These are phyloP conservation scores for Polietes domitor DNA, from an alignment of 2,888 invertebrate genomes.

Conservation along the genomic window DNA sequence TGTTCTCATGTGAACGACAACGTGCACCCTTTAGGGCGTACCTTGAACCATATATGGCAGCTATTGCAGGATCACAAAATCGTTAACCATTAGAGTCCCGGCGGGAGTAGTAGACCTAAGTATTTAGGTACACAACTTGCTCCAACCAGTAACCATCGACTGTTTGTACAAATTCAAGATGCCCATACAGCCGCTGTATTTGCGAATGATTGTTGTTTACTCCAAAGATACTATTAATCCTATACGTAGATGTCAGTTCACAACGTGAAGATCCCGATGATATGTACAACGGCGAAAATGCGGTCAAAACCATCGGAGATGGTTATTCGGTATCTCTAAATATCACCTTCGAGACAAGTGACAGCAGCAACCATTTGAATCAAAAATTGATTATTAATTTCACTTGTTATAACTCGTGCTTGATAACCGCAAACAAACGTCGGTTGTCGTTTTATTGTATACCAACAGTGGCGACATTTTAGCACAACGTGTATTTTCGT, in stretches of 20 bases:
- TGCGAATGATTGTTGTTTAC: slow-evolving; percentile 85
- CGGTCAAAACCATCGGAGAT: slow-evolving; percentile 82
- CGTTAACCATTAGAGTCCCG: too few species aligned
- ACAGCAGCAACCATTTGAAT: slow-evolving; percentile 72
- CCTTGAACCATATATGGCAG: too few species aligned
- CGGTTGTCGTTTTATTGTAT: slow-evolving; percentile 86
- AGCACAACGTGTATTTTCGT: slow-evolving; percentile 84
- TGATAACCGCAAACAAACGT: slow-evolving; percentile 87
- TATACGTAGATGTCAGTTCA: slow-evolving; percentile 84
- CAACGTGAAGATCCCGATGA: slow-evolving; percentile 77
- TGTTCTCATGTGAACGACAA: too few species aligned
- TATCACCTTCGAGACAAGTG: slow-evolving; percentile 82
- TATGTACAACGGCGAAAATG: slow-evolving; percentile 74
- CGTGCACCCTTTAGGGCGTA: too few species aligned
- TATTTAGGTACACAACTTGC: too few species aligned
- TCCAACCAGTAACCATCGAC: too few species aligned
- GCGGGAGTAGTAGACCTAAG: too few species aligned
- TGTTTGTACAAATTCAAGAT: slow-evolving; percentile 74
- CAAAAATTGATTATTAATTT: slow-evolving; percentile 84
- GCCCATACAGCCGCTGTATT: too few species aligned
- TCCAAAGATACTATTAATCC: slow-evolving; percentile 85
- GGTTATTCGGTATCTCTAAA: slow-evolving; percentile 85
- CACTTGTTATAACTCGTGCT: slow-evolving; percentile 88
- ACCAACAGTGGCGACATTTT: slow-evolving; percentile 82
- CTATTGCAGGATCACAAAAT: too few species aligned